Percentiles rank a stretch among this genome's conserved stretches.
These are phyloP conservation scores for Aphaenogaster floridana DNA, from an alignment of 1,140 invertebrate species.

Conservation along the genomic window DNA sequence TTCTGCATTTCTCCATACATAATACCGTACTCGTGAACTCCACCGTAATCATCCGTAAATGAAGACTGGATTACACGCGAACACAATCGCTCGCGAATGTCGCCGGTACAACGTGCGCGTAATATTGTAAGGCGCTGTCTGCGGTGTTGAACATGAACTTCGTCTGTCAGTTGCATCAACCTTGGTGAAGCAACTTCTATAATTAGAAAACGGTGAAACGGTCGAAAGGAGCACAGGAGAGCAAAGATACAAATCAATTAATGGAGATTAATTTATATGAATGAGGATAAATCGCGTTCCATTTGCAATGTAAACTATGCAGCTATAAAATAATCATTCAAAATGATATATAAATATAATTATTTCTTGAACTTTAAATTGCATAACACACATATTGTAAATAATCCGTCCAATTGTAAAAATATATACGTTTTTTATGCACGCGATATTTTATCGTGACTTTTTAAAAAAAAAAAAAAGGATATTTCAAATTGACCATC, in stretches of 20 bases:
- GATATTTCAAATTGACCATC: not conserved
- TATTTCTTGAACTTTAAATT: not conserved
- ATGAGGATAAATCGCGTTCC: too few relatives aligned
- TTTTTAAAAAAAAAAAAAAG: not conserved
- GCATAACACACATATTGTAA: not conserved
- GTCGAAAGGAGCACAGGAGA: not conserved
- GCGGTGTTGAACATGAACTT: constrained; percentile 32
- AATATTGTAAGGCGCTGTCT: not conserved
- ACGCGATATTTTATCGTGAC: not conserved
- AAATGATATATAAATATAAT: not conserved
- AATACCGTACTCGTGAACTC: not conserved
- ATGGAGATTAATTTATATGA: not conserved
- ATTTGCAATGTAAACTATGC: not conserved
- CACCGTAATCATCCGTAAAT: not conserved
- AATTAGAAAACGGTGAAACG: not conserved
- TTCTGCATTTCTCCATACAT: not conserved
- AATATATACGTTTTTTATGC: not conserved
- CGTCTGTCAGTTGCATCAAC: constrained; percentile 5
- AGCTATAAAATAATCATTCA: not conserved
- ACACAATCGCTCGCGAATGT: not conserved
- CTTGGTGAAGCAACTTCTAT: constrained; percentile 16
- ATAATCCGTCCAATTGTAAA: not conserved
- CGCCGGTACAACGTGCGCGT: not conserved
- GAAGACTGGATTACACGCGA: not conserved
- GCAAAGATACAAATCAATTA: not conserved